Evolutionary conservation across 2,888 invertebrate genomes (phyloP).

Genomic region (Ormyrus thymus): DNA sequence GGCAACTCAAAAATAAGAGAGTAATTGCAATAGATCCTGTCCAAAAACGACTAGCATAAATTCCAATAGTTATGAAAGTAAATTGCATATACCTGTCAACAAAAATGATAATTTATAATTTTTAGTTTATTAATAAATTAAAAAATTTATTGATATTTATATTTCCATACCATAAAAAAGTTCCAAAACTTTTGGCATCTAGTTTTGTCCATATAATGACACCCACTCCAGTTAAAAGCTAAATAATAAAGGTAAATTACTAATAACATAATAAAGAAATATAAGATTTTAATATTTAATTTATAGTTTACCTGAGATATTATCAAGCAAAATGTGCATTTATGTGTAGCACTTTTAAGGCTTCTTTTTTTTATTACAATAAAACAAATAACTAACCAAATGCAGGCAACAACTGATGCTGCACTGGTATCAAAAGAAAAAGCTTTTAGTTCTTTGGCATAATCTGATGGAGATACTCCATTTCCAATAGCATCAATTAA

Average conservation of each 20-base stretch:
- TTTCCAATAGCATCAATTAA: conserved; percentile 79
- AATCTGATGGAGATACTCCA: conserved; percentile 81
- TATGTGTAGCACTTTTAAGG: conserved; percentile 87
- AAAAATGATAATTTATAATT: conserved; percentile 26
- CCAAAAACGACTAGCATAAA: conserved; percentile 90
- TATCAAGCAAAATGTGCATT: conserved; percentile 86
- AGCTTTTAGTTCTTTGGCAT: conserved; percentile 83
- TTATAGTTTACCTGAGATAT: conserved; percentile 84
- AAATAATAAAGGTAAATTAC: conserved; percentile 25
- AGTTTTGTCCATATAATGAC: conserved; percentile 71
- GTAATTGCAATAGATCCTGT: conserved; percentile 89
- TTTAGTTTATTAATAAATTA: conserved; percentile 56
- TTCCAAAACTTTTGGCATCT: conserved; percentile 59
- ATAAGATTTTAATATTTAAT: not conserved
- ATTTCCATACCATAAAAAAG: conserved; percentile 65
- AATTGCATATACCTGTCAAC: conserved; percentile 83
- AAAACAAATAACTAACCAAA: conserved; percentile 88
- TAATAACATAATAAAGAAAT: conserved; percentile 1
- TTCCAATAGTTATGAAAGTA: conserved; percentile 84
- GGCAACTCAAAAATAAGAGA: conserved; percentile 87
- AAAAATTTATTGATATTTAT: conserved; percentile 2
- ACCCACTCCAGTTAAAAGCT: conserved; percentile 66
- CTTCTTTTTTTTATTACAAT: conserved; percentile 81
- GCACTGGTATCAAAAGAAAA: conserved; percentile 92
- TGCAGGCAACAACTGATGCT: conserved; percentile 83